Conservation (phyloP, 2,797 vertebrate genomes). For the Parambassis ranga region DNA sequence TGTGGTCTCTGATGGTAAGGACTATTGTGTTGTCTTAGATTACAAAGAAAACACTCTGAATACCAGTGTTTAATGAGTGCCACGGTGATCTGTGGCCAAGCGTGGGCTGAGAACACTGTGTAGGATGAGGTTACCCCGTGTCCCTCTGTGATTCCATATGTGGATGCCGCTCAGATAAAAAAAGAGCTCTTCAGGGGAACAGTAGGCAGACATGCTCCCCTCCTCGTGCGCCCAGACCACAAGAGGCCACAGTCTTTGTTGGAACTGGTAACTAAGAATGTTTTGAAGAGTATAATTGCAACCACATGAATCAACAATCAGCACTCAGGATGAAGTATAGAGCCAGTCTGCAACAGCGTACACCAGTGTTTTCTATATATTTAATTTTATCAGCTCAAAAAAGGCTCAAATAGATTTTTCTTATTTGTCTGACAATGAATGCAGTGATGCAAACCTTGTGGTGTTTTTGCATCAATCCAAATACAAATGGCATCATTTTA, state of each 20-base stretch:
- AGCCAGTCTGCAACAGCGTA: conserved; percentile 10
- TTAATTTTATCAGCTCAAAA: conserved; percentile 1
- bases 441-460: neutral
- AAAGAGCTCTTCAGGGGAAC: conserved; percentile 34
- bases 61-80: neutral
- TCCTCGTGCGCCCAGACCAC: conserved; percentile 43
- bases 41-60: neutral
- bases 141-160: conserved; percentile 33
- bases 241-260: conserved; percentile 63
- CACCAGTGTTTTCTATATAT: neutral
- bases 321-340: conserved; percentile 50
- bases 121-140: conserved; percentile 37
- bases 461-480: neutral
- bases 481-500: neutral
- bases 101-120: neutral
- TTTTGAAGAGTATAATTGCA: conserved; percentile 71
- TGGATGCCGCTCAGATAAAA: conserved; percentile 45
- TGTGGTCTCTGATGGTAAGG: conserved; percentile 22
- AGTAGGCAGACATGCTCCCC: conserved; percentile 34
- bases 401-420: neutral
- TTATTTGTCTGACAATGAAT: neutral
- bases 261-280: conserved; percentile 63
- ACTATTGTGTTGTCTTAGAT: conserved; percentile 3
- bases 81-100: conserved; percentile 15
- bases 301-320: conserved; percentile 73